phyloP scores from a whole-genome alignment of 2,888 invertebrate species.

The Andrena fulva region DNA sequence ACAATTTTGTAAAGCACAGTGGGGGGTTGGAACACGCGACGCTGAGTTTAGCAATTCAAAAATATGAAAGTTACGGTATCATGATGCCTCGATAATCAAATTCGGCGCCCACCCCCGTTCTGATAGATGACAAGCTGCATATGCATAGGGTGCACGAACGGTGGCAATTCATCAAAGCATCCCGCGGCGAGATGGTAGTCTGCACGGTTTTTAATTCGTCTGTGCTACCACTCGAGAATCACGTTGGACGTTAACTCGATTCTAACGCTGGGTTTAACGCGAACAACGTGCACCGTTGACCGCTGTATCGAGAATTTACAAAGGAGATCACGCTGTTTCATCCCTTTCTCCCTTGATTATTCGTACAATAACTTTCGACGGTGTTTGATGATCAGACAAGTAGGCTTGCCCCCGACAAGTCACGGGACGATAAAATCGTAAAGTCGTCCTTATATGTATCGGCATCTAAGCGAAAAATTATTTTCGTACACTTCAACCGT shows the following conservation, averaged over 20 bases:
- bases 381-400: no score
- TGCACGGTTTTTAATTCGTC: slow-evolving; percentile 55
- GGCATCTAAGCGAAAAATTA: no score
- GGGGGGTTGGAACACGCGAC: not conserved
- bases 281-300: not conserved
- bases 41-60: not conserved
- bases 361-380: no score
- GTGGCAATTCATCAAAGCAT: slow-evolving; percentile 57
- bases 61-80: slow-evolving; percentile 3
- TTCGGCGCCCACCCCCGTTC: slow-evolving; percentile 8
- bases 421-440: no score
- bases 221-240: slow-evolving; percentile 10
- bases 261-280: not conserved
- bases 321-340: no score
- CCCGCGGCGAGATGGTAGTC: slow-evolving; percentile 40
- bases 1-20: not conserved
- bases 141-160: slow-evolving; percentile 53
- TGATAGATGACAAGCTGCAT: slow-evolving; percentile 41
- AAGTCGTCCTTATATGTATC: no score
- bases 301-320: not conserved
- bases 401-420: no score
- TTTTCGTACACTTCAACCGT: no score
- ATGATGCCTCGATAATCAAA: slow-evolving; percentile 32
- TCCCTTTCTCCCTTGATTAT: no score
- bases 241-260: not conserved